Evolutionary conservation across 1,140 invertebrate species (phyloP).

Genomic region (Eupristina koningsbergeri): DNA sequence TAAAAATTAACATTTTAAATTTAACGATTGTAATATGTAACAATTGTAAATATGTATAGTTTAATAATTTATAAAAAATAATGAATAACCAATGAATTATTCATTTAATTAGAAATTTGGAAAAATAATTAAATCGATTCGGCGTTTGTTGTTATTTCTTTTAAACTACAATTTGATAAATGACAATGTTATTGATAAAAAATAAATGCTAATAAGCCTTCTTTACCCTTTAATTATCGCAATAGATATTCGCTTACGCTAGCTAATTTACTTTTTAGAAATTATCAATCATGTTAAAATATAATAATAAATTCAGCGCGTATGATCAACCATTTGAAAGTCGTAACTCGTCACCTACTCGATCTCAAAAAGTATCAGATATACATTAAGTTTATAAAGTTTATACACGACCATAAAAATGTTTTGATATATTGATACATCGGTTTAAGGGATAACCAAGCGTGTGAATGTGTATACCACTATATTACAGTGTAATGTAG

Average conservation of each 20-base stretch:
- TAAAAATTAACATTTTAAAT: slow-evolving; percentile 36
- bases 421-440: slow-evolving; percentile 68
- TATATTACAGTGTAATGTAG: slow-evolving; percentile 66
- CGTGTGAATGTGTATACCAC: slow-evolving; percentile 62
- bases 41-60: slow-evolving; percentile 14
- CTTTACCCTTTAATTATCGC: neutral
- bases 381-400: slow-evolving; percentile 41
- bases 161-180: neutral
- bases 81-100: slow-evolving; percentile 34
- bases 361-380: slow-evolving; percentile 5
- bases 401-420: slow-evolving; percentile 60
- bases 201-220: neutral
- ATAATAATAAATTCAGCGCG: neutral
- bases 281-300: neutral
- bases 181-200: too few species aligned
- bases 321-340: slow-evolving; percentile 38
- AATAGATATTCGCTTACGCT: slow-evolving; percentile 17
- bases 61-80: slow-evolving; percentile 38
- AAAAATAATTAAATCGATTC: neutral
- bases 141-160: neutral
- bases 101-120: slow-evolving; percentile 14
- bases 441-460: slow-evolving; percentile 66
- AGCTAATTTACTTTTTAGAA: neutral
- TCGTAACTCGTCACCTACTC: neutral
- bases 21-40: slow-evolving; percentile 22